A percentile compares a stretch with the other conserved stretches of the same genome.
These are phyloP conservation scores for Leucosticte australis DNA, from an alignment of 2,113 vertebrate species.

Conservation along the genomic window DNA sequence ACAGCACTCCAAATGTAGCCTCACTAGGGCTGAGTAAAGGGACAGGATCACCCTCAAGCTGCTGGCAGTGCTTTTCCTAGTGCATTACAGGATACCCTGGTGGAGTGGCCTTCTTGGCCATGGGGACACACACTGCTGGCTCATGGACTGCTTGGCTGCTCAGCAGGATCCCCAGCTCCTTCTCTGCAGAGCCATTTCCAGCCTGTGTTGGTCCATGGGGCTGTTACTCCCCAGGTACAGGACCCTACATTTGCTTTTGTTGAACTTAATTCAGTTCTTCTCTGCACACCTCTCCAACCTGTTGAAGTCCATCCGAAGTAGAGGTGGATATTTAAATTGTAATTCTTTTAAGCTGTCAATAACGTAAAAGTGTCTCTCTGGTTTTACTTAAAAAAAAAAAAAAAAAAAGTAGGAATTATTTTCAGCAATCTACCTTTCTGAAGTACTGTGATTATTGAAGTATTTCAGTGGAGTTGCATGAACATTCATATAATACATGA, in stretches of 20 bases:
- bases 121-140: not conserved
- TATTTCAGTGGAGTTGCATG: not conserved
- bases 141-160: not conserved
- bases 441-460: not conserved
- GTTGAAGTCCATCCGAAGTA: not conserved
- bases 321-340: not conserved
- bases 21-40: not conserved
- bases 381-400: not conserved
- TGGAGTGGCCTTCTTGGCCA: not conserved
- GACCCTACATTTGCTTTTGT: not conserved
- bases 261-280: not conserved
- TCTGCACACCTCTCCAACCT: not conserved
- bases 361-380: not conserved
- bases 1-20: not conserved
- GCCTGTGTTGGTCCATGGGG: not conserved
- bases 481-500: accelerated
- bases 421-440: not conserved
- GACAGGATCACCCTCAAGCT: not conserved
- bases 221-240: not conserved
- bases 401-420: not conserved
- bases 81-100: not conserved
- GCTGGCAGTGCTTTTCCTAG: not conserved
- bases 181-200: not conserved
- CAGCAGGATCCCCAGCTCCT: not conserved
- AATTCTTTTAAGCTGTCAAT: not conserved